Conservation (phyloP, 2,113 vertebrate genomes). For the Colinus virginianus region DNA sequence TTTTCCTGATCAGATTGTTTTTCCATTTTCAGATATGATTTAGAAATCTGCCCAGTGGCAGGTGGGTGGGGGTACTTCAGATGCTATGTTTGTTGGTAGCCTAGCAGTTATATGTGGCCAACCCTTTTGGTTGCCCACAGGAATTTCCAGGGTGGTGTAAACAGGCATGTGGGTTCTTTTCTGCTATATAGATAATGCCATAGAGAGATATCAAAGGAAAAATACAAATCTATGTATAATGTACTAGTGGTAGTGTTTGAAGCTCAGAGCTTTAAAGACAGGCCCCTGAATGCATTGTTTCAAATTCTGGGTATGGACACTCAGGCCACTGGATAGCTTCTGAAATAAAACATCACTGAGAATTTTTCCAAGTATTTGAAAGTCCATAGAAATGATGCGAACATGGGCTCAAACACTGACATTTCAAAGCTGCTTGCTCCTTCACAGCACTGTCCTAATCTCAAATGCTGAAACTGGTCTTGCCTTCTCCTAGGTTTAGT, state of each 20-base stretch:
- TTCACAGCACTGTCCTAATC: not conserved
- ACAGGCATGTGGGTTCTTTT: constrained; percentile 55
- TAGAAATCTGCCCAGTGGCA: constrained; percentile 15
- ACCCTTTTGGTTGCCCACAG: constrained; percentile 61
- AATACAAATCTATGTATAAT: constrained; percentile 54
- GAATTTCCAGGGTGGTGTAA: constrained; percentile 67
- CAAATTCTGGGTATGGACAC: constrained; percentile 13
- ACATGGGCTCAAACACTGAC: not conserved
- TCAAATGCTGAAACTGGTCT: not conserved
- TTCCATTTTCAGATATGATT: not conserved
- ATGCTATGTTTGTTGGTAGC: constrained; percentile 45
- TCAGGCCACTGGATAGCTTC: not conserved
- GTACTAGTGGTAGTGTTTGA: constrained; percentile 20
- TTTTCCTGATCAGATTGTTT: not conserved
- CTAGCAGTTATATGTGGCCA: constrained; percentile 53
- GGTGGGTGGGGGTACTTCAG: constrained; percentile 56
- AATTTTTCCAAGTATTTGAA: not conserved
- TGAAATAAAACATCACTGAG: constrained; percentile 20
- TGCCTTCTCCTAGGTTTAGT: not conserved
- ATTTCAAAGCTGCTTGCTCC: not conserved
- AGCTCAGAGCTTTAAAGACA: constrained; percentile 45
- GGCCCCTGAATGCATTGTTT: constrained; percentile 27
- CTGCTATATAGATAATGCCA: constrained; percentile 54
- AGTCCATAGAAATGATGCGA: not conserved
- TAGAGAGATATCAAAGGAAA: constrained; percentile 51